These are phyloP conservation scores for Cantharis lateralis DNA, from an alignment of 2,888 invertebrate species.

Conservation along the genomic window DNA sequence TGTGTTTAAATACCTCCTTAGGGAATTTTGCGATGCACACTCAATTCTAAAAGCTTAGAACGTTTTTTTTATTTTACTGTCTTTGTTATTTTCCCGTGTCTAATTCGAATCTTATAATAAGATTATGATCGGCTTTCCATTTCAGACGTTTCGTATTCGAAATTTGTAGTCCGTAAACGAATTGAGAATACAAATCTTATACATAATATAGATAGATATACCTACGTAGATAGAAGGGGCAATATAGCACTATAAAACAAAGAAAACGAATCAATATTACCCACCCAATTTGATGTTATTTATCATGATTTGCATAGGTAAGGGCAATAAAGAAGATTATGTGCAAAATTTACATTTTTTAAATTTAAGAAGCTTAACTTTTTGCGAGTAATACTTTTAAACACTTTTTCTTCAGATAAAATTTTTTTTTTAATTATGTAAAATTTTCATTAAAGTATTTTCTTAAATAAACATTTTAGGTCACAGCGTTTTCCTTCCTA, in stretches of 20 bases:
- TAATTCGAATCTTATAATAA: conserved; percentile 5
- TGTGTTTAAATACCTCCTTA: background rate
- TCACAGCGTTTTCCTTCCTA: background rate
- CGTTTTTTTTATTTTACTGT: background rate
- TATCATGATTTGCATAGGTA: background rate
- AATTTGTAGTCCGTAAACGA: conserved; percentile 14
- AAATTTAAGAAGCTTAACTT: background rate
- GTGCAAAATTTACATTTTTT: background rate
- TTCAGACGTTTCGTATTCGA: conserved; percentile 7
- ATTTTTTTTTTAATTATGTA: background rate
- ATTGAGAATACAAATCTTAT: conserved; percentile 7
- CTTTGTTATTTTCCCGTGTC: background rate
- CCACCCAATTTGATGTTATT: background rate
- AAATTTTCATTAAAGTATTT: background rate
- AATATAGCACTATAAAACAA: background rate
- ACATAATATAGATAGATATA: background rate
- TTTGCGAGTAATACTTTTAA: background rate
- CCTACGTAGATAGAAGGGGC: background rate
- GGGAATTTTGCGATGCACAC: background rate
- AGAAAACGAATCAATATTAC: background rate
- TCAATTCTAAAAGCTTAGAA: background rate
- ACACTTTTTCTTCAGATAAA: background rate
- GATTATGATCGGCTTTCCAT: conserved; percentile 9
- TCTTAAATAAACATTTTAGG: background rate
- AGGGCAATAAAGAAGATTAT: background rate